phyloP scores from a whole-genome alignment of 2,888 invertebrate species.

The Choreutis nemorana region DNA sequence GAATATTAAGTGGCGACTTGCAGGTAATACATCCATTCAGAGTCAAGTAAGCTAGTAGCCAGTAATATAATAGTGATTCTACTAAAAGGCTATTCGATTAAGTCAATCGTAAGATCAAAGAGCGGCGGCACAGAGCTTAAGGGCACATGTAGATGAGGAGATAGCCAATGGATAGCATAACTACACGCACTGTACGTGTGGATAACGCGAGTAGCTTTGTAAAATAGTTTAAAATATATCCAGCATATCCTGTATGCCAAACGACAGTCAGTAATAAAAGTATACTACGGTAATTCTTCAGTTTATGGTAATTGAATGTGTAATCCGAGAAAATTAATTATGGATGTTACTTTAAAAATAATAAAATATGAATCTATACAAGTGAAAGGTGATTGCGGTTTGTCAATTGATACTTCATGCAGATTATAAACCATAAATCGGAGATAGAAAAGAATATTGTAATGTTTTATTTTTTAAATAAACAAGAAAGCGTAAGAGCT shows the following conservation, averaged over 20 bases:
- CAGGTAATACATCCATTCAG: conserved; percentile 12
- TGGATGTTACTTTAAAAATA: no score
- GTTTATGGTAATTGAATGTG: no score
- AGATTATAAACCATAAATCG: conserved; percentile 4
- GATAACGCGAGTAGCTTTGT: conserved; percentile 7
- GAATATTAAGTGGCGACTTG: not conserved
- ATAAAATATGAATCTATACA: conserved; percentile 13
- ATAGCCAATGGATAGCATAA: conserved; percentile 24
- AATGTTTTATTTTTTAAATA: no score
- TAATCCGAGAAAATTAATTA: no score
- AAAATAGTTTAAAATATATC: no score
- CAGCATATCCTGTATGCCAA: no score
- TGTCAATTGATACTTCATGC: conserved; percentile 11
- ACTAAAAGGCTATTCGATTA: conserved; percentile 41
- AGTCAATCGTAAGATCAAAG: conserved; percentile 41
- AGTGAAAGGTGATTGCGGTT: conserved; percentile 24
- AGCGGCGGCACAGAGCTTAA: conserved; percentile 14
- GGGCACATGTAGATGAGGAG: conserved; percentile 17
- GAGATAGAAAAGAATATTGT: not conserved
- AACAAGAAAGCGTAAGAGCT: no score
- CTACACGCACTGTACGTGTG: conserved; percentile 23
- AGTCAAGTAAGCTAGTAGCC: conserved; percentile 17
- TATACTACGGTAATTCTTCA: no score
- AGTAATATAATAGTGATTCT: conserved; percentile 27
- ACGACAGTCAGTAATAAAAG: no score